phyloP scores from a whole-genome alignment of 2,113 vertebrate genomes.

The Macroglossus sobrinus region DNA sequence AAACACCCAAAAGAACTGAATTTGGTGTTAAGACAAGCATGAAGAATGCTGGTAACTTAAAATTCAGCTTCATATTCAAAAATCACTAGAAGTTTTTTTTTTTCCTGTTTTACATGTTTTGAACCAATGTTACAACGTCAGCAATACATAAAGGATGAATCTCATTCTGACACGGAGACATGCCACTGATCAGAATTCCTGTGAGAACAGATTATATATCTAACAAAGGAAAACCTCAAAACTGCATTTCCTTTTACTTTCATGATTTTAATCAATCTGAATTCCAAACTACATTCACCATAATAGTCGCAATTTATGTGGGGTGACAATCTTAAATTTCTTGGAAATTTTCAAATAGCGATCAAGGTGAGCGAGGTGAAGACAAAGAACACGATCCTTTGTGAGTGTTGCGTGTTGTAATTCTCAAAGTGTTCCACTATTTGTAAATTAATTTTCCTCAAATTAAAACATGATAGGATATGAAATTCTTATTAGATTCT shows the following conservation, averaged over 20 bases:
- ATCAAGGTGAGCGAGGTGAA: background rate
- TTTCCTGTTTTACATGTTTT: background rate
- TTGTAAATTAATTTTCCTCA: background rate
- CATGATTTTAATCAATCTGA: background rate
- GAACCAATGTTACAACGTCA: background rate
- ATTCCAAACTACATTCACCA: background rate
- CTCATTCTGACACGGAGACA: background rate
- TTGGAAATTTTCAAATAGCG: background rate
- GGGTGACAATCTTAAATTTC: background rate
- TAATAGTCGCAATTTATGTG: background rate
- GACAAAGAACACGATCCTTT: rapidly evolving
- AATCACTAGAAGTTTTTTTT: no score
- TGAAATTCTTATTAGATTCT: background rate
- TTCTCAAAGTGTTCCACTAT: background rate
- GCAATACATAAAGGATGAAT: background rate
- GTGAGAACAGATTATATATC: background rate
- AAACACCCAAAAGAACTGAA: background rate
- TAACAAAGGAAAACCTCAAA: no score
- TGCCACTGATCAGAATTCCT: background rate
- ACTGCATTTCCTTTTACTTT: background rate
- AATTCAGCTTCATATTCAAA: background rate
- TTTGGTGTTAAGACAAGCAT: background rate
- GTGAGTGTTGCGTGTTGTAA: rapidly evolving
- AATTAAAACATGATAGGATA: background rate
- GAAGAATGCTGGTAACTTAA: background rate